phyloP scores from a whole-genome alignment of 2,797 vertebrate species.

The Sorex maritimensis region DNA sequence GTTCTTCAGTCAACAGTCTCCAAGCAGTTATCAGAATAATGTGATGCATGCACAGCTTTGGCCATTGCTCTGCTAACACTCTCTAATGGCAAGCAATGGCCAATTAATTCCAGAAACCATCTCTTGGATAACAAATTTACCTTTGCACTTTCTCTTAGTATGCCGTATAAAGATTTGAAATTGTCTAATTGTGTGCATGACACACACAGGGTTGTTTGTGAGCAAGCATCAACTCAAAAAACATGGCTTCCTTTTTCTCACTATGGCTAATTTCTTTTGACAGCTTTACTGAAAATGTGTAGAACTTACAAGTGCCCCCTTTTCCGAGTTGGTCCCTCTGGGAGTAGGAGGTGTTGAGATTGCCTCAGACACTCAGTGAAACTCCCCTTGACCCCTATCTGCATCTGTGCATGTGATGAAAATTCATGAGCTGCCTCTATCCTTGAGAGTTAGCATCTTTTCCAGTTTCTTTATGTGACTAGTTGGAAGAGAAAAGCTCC shows the following conservation, averaged over 20 bases:
- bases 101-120: background rate
- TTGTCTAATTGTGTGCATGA: constrained; percentile 2
- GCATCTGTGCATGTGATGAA: constrained; percentile 72
- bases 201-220: constrained; percentile 55
- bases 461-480: background rate
- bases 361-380: background rate
- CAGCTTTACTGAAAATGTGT: constrained; percentile 80
- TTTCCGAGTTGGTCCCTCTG: background rate
- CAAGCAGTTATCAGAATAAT: background rate
- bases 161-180: background rate
- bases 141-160: background rate
- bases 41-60: background rate
- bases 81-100: background rate
- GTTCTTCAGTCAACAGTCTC: background rate
- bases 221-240: constrained; percentile 54
- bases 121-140: background rate
- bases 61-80: background rate
- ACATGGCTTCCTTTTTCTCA: constrained; percentile 12
- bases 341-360: constrained; percentile 47
- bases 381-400: constrained; percentile 72
- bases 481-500: background rate
- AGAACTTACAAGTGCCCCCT: constrained; percentile 72
- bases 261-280: constrained; percentile 74
- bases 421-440: constrained; percentile 75
- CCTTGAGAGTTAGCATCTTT: constrained; percentile 63